These are phyloP conservation scores for Eupithecia subfuscata DNA, from an alignment of 2,888 invertebrate species.

Conservation along the genomic window DNA sequence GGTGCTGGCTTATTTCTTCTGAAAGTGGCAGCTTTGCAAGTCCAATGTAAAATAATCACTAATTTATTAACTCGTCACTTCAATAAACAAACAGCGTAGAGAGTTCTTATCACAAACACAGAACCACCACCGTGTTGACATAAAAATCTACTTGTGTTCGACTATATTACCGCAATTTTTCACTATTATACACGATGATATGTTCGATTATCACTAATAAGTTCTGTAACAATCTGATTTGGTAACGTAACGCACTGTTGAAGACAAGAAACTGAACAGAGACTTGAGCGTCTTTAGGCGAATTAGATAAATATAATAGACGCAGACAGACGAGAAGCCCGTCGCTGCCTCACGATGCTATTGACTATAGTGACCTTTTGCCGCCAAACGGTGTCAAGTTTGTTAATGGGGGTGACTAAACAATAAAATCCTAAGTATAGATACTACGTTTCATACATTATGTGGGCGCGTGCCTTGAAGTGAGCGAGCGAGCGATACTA, in stretches of 20 bases:
- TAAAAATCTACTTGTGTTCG: constrained; percentile 38
- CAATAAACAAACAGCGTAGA: constrained; percentile 21
- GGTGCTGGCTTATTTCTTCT: constrained; percentile 64
- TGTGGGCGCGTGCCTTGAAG: constrained; percentile 66
- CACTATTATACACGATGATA: constrained; percentile 59
- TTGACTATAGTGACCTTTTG: constrained; percentile 63
- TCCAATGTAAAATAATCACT: constrained; percentile 36
- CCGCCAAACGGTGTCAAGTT: constrained; percentile 66
- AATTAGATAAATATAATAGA: constrained; percentile 31
- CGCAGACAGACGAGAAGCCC: constrained; percentile 37
- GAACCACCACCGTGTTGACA: constrained; percentile 30
- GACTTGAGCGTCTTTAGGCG: constrained; percentile 52
- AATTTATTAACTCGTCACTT: constrained; percentile 32
- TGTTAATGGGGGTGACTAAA: constrained; percentile 74
- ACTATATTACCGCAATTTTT: constrained; percentile 52
- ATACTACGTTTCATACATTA: constrained; percentile 79
- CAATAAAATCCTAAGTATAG: constrained; percentile 69
- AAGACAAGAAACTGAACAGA: constrained; percentile 49
- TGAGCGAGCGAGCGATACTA: constrained; percentile 63
- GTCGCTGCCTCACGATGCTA: constrained; percentile 47
- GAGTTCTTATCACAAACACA: constrained; percentile 21
- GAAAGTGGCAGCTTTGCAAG: constrained; percentile 22
- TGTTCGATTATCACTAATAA: constrained; percentile 53
- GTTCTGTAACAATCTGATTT: constrained; percentile 8
- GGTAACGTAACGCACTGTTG: constrained; percentile 45